These are phyloP conservation scores for Orthonevra nobilis DNA, from an alignment of 2,888 invertebrate species.

Conservation along the genomic window DNA sequence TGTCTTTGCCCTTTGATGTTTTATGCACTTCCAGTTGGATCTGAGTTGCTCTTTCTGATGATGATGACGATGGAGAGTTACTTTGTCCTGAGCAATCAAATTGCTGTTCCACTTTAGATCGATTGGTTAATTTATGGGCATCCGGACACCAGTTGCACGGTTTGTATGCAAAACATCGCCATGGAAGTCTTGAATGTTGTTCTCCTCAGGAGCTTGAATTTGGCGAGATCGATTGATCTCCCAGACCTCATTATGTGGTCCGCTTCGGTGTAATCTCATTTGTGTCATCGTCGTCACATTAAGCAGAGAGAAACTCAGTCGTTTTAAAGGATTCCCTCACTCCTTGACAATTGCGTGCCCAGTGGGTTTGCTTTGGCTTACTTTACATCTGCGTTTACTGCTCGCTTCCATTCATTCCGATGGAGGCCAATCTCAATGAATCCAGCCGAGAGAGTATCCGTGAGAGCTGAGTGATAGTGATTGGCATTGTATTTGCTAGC, in stretches of 20 bases:
- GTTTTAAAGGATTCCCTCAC: slow-evolving; percentile 2
- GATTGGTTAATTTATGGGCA: slow-evolving; percentile 80
- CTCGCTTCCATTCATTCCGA: slow-evolving; percentile 40
- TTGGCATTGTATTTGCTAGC: slow-evolving; percentile 66
- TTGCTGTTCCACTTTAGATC: slow-evolving; percentile 73
- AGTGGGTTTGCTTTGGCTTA: slow-evolving; percentile 67
- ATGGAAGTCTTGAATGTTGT: slow-evolving; percentile 7
- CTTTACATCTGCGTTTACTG: slow-evolving; percentile 48
- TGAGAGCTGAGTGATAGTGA: slow-evolving; percentile 68
- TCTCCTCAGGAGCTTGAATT: slow-evolving; percentile 13
- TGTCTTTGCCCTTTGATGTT: slow-evolving; percentile 63
- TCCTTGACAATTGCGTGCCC: slow-evolving; percentile 64
- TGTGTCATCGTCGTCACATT: slow-evolving; percentile 74
- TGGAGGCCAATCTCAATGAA: slow-evolving; percentile 48
- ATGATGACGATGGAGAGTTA: slow-evolving; percentile 26
- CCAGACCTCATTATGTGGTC: slow-evolving; percentile 71
- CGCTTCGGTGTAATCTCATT: slow-evolving; percentile 70
- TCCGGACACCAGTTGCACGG: slow-evolving; percentile 74
- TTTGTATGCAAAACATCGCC: slow-evolving; percentile 71
- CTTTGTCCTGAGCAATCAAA: slow-evolving; percentile 67
- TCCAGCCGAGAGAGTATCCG: slow-evolving; percentile 43
- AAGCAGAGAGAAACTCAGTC: slow-evolving; percentile 71
- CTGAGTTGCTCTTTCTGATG: not conserved
- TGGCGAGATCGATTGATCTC: slow-evolving; percentile 68
- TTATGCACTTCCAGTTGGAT: slow-evolving; percentile 36